A percentile compares a stretch with the other conserved stretches of the same genome.
Conservation (phyloP, 2,888 invertebrate species). For the Choreutis nemorana region DNA sequence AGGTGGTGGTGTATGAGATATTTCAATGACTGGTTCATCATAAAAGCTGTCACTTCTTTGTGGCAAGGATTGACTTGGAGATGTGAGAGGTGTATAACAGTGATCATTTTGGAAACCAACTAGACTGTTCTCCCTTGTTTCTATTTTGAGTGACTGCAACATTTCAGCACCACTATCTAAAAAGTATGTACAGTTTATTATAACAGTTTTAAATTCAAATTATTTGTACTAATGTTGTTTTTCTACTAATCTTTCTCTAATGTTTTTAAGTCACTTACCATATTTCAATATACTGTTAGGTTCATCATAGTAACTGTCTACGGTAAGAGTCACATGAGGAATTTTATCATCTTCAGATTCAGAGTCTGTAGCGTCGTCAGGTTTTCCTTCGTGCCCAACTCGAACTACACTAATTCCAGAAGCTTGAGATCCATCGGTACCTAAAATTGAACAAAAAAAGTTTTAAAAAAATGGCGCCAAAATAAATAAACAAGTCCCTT, state of each 20-base stretch:
- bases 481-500: no score
- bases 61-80: slow-evolving; percentile 63
- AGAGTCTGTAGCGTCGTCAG: slow-evolving; percentile 65
- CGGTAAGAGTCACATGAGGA: slow-evolving; percentile 70
- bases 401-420: slow-evolving; percentile 70
- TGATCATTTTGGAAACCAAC: slow-evolving; percentile 80
- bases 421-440: slow-evolving; percentile 61
- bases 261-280: slow-evolving; percentile 34
- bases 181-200: slow-evolving; percentile 11
- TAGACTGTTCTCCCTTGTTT: slow-evolving; percentile 60
- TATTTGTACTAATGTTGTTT: no score
- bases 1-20: slow-evolving; percentile 46
- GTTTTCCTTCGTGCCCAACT: slow-evolving; percentile 58
- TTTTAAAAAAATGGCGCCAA: no score
- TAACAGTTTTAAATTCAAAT: no score
- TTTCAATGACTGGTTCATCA: slow-evolving; percentile 54
- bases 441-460: no score
- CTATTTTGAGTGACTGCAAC: slow-evolving; percentile 55
- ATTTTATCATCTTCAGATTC: slow-evolving; percentile 68
- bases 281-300: slow-evolving; percentile 60
- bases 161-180: slow-evolving; percentile 60
- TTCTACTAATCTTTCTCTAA: neutral
- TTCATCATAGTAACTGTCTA: slow-evolving; percentile 72
- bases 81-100: slow-evolving; percentile 78
- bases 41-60: slow-evolving; percentile 38